Conservation (phyloP, 2,888 invertebrate species). For the Thecophora atra region DNA sequence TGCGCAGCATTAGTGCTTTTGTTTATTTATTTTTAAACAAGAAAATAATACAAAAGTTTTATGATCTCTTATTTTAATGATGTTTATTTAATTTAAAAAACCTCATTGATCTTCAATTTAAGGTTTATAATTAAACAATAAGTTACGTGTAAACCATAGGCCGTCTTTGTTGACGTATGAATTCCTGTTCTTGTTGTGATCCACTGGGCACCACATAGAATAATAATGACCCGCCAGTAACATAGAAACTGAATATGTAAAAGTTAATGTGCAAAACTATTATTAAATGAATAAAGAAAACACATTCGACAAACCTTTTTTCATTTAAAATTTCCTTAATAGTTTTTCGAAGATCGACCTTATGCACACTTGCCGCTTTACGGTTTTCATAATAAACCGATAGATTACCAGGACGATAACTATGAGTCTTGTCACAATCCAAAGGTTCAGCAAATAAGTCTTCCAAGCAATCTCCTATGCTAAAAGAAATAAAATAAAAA, state of each 20-base stretch:
- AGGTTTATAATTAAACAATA: neutral
- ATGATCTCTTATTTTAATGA: too few species aligned
- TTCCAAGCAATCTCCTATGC: constrained; percentile 71
- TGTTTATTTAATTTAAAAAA: too few species aligned
- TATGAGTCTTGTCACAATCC: constrained; percentile 76
- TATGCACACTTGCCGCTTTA: constrained; percentile 70
- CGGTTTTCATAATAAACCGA: constrained; percentile 80
- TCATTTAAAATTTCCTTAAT: constrained; percentile 71
- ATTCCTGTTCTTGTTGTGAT: constrained; percentile 59
- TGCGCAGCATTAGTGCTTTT: too few species aligned
- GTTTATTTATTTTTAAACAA: too few species aligned
- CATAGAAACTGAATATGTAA: constrained; percentile 55
- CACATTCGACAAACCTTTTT: constrained; percentile 57
- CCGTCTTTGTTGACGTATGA: constrained; percentile 55
- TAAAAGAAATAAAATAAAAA: constrained; percentile 58
- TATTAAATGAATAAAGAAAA: neutral
- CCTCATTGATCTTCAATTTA: neutral
- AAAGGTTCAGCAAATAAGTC: constrained; percentile 76
- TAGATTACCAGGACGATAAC: constrained; percentile 72
- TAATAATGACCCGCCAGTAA: constrained; percentile 60
- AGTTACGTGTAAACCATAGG: constrained; percentile 52
- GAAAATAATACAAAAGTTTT: too few species aligned
- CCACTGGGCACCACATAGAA: constrained; percentile 63
- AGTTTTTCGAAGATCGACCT: constrained; percentile 69
- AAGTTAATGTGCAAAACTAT: neutral